A percentile compares a stretch with the other conserved stretches of the same genome.
Evolutionary conservation across 2,888 invertebrate genomes (phyloP).

Genomic region (Scrobipalpa atriplicella): DNA sequence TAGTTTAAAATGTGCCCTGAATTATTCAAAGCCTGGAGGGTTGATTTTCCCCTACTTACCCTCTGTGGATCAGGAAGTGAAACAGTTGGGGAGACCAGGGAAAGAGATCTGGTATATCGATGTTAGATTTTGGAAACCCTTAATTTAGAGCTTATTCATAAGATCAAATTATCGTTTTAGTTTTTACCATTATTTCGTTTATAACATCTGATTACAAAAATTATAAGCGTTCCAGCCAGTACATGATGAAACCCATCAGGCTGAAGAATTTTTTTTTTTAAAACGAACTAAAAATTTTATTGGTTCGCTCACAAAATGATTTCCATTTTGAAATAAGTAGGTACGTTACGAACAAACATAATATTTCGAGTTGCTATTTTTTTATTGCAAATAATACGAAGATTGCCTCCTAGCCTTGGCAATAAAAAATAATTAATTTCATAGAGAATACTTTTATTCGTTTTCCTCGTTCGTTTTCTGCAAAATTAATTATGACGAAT

Average conservation of each 20-base stretch:
- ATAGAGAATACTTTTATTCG: not conserved
- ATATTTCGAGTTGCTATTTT: not conserved
- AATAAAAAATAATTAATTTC: constrained; percentile 3
- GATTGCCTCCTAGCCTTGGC: not conserved
- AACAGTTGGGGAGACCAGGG: constrained; percentile 11
- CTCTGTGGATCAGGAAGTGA: constrained; percentile 56
- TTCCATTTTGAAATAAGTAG: too few relatives aligned
- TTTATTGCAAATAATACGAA: not conserved
- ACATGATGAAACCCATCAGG: too few relatives aligned
- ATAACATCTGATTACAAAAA: too few relatives aligned
- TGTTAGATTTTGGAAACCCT: not conserved
- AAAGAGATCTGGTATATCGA: not conserved
- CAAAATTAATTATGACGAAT: constrained; percentile 3
- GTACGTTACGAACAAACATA: too few relatives aligned
- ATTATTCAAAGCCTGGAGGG: constrained; percentile 64
- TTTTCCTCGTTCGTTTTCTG: not conserved
- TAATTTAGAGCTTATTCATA: not conserved
- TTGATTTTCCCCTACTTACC: constrained; percentile 51
- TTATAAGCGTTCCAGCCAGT: too few relatives aligned
- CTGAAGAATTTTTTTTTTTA: too few relatives aligned
- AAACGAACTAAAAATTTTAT: too few relatives aligned
- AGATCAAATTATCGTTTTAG: too few relatives aligned
- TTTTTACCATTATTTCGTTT: too few relatives aligned
- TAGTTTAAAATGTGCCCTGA: constrained; percentile 46
- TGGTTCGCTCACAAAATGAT: too few relatives aligned